Base-by-base conservation (phyloP, 2,888 invertebrate genomes). In the Lottia scabra region DNA sequence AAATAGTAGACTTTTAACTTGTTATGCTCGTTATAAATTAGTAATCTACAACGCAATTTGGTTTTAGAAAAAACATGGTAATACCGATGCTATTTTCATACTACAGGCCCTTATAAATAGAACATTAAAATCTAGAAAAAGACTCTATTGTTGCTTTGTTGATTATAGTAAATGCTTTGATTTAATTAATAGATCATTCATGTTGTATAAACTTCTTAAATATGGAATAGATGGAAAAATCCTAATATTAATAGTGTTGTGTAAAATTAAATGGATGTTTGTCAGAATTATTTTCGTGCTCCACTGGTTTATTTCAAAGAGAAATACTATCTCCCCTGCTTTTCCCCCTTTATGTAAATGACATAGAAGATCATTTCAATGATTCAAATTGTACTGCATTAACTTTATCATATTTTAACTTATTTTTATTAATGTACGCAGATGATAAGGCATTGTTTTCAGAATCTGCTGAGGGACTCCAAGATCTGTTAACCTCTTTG, bases 121-220 rank as follows among this genome's bases (percentile, higher is more conserved):
- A 48, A 48, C 48, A 48, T 19, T 48, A 48, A 48, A 48, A 48
- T n/a, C 16, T 19, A 48, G 19, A 16, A 48, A 48, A 48, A 16
- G 48, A 19, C 19, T 48, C n/a, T 48, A 48, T 48, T 48, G 48
- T 19, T 48, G 48, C 48, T 48, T 48, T 48, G 19, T 48, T 19
- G 48, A 48, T 48, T 48, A 48, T 48, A 48, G 48, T 56, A 56
- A 56, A n/a, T n/a, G n/a, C 13, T 56, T 56, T 56, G 56, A 56
- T 56, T 56, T 56, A 23, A 56, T 56, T 10, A 56, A 19, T 56
- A n/a, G 56, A 56, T 56, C 56, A 56, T 56, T 19, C 13, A 12
- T 56, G 13, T 56, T n/a, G 56, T 56, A 56, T 23, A 56, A 56
- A n/a, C 19, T 56, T 19, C 8, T 56, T 56, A 8, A 56, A 8